phyloP scores from a whole-genome alignment of 2,888 invertebrate species.

The Parthenolecanium corni region DNA sequence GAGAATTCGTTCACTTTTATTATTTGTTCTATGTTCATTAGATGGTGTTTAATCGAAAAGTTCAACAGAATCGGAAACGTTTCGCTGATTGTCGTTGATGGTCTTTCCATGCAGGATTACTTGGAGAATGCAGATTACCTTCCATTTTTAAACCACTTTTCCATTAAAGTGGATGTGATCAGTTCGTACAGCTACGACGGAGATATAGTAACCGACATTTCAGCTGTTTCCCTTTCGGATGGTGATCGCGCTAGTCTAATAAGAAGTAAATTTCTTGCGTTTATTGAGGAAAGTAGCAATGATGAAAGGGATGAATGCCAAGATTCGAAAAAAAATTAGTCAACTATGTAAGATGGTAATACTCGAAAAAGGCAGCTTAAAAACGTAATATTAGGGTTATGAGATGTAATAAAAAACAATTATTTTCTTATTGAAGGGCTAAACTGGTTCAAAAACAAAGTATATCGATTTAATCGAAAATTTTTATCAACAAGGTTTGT shows the following conservation, averaged over 20 bases:
- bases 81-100: not conserved
- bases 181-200: constrained; percentile 15
- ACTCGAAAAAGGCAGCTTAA: too few relatives aligned
- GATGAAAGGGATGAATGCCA: too few relatives aligned
- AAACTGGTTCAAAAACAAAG: too few relatives aligned
- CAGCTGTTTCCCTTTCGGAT: constrained; percentile 18
- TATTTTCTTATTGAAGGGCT: too few relatives aligned
- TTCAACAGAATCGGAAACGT: constrained; percentile 20
- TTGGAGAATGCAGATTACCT: constrained; percentile 12
- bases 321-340: too few relatives aligned
- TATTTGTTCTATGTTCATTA: not conserved
- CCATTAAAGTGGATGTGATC: constrained; percentile 18
- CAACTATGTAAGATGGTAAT: too few relatives aligned
- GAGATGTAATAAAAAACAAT: too few relatives aligned
- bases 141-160: not conserved
- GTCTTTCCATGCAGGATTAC: constrained; percentile 10
- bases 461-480: too few relatives aligned
- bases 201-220: constrained; percentile 10
- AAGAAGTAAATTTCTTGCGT: not conserved
- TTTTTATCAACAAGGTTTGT: too few relatives aligned
- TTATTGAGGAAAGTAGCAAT: too few relatives aligned
- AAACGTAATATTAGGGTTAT: too few relatives aligned
- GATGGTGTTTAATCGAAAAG: constrained; percentile 23
- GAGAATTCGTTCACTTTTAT: not conserved
- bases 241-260: constrained; percentile 9